Conservation (phyloP, 2,797 vertebrate genomes). For the Sebastes umbrosus region DNA sequence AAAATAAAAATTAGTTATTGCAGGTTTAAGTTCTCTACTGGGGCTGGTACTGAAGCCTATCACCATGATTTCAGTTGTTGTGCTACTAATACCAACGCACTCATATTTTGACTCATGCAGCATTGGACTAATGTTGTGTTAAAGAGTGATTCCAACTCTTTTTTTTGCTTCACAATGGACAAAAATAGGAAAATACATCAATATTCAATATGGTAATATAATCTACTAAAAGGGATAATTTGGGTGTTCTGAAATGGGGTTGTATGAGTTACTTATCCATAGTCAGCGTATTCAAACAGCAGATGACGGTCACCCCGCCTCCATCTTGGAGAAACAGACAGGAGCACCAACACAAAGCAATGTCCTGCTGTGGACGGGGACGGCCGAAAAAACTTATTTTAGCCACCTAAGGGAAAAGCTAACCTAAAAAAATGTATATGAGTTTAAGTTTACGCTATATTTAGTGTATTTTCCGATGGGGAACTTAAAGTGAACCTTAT, state of each 20-base stretch:
- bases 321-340: too few species aligned
- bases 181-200: neutral
- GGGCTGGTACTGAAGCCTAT: neutral
- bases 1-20: neutral
- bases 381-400: rapidly evolving
- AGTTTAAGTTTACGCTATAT: too few species aligned
- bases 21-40: neutral
- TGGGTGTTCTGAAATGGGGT: too few species aligned
- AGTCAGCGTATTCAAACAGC: too few species aligned
- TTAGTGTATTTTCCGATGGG: too few species aligned
- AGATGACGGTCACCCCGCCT: too few species aligned
- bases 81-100: neutral
- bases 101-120: neutral
- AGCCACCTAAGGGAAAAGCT: too few species aligned
- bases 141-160: neutral
- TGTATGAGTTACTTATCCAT: too few species aligned
- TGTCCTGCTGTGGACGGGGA: too few species aligned
- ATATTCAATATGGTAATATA: neutral
- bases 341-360: too few species aligned
- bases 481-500: too few species aligned
- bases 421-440: too few species aligned
- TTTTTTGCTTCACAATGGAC: neutral
- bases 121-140: neutral
- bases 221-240: neutral
- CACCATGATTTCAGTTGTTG: neutral